Evolutionary conservation across 2,888 invertebrate genomes (phyloP).

Genomic region (Kuschelorhynchus macadamiae): DNA sequence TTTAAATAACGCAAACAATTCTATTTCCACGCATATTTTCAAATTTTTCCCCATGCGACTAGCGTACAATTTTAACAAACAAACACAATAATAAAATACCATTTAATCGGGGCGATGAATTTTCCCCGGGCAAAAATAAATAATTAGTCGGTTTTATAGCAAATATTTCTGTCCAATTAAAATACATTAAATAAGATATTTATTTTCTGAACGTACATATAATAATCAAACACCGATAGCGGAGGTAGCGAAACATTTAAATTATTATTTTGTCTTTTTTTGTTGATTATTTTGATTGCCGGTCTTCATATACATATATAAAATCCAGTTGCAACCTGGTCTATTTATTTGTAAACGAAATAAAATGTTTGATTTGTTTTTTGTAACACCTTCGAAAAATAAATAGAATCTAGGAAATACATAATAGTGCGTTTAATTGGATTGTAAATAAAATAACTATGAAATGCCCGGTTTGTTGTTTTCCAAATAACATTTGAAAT

Average conservation of each 20-base stretch:
- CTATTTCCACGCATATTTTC: too few relatives aligned
- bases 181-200: slow-evolving; percentile 54
- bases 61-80: slow-evolving; percentile 25
- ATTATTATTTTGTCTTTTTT: slow-evolving; percentile 52
- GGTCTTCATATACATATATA: slow-evolving; percentile 13
- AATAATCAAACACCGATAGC: slow-evolving; percentile 54
- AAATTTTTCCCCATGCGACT: not conserved
- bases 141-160: slow-evolving; percentile 44
- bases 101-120: slow-evolving; percentile 29
- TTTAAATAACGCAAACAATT: too few relatives aligned
- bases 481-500: too few relatives aligned
- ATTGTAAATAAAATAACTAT: too few relatives aligned
- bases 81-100: slow-evolving; percentile 33
- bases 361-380: slow-evolving; percentile 37
- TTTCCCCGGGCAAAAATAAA: slow-evolving; percentile 37
- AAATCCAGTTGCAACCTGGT: slow-evolving; percentile 4
- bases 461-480: too few relatives aligned
- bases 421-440: too few relatives aligned
- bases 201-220: slow-evolving; percentile 54
- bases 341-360: slow-evolving; percentile 42
- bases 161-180: slow-evolving; percentile 53
- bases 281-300: slow-evolving; percentile 52
- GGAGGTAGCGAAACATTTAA: slow-evolving; percentile 55
- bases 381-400: slow-evolving; percentile 22
- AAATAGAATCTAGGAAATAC: slow-evolving; percentile 7